A percentile compares a stretch with the other conserved stretches of the same genome.
These are phyloP conservation scores for Menidia beryllina DNA, from an alignment of 2,113 vertebrate species.

Conservation along the genomic window DNA sequence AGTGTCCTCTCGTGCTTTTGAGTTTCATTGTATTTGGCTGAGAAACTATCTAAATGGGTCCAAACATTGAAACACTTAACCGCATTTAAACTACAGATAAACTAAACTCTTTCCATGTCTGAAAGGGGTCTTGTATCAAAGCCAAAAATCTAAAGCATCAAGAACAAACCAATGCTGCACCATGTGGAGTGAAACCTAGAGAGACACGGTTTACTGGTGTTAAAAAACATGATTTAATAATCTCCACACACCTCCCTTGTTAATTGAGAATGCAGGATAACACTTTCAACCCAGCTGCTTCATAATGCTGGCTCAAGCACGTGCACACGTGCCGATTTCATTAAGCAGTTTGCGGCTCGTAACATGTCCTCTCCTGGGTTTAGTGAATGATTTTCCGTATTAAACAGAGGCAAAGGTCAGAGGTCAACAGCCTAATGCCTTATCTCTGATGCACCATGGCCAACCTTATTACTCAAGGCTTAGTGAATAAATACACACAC, in stretches of 20 bases:
- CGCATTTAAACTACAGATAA: neutral
- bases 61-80: neutral
- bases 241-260: constrained; percentile 22
- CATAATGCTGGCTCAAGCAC: constrained; percentile 24
- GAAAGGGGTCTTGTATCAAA: neutral
- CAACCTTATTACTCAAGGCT: constrained; percentile 76
- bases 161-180: neutral
- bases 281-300: constrained; percentile 58
- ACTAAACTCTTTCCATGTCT: neutral
- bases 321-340: constrained; percentile 55
- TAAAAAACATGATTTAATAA: constrained; percentile 33
- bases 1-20: neutral
- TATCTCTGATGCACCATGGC: constrained; percentile 76
- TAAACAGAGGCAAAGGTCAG: constrained; percentile 67
- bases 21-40: neutral
- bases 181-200: constrained; percentile 13
- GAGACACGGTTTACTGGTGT: constrained; percentile 12
- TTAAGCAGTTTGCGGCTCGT: constrained; percentile 65
- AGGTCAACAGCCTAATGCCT: constrained; percentile 78
- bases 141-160: neutral
- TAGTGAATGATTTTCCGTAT: constrained; percentile 66
- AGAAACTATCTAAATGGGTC: neutral
- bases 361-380: constrained; percentile 68
- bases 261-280: constrained; percentile 42
- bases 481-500: constrained; percentile 67